Conservation (phyloP, 1,140 invertebrate genomes). For the Ctenoplectra terminalis region DNA sequence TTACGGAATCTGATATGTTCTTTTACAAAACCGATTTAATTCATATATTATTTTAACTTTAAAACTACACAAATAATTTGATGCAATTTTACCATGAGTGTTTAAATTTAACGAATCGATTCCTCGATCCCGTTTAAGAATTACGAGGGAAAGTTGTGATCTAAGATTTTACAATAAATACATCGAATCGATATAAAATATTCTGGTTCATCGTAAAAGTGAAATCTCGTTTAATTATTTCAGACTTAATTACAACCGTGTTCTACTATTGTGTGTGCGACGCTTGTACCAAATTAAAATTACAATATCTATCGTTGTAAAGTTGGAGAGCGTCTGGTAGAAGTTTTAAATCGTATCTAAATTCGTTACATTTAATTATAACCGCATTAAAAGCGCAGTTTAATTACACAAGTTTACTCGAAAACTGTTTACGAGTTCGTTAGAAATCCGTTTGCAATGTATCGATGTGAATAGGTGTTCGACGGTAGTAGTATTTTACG, state of each 20-base stretch:
- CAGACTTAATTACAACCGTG: neutral
- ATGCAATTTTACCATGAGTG: neutral
- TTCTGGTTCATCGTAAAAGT: neutral
- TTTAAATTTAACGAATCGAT: neutral
- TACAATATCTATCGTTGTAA: neutral
- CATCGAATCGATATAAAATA: neutral
- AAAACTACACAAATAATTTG: neutral
- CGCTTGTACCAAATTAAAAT: neutral
- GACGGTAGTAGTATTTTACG: conserved; percentile 11
- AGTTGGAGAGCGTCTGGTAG: neutral
- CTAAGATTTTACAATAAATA: neutral
- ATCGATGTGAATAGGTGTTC: conserved; percentile 12
- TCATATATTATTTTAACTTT: neutral
- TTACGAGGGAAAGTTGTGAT: too few species aligned
- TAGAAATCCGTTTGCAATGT: neutral
- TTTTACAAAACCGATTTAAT: neutral
- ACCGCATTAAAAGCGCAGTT: neutral
- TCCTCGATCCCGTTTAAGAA: too few species aligned
- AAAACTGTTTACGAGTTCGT: neutral
- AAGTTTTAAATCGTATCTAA: neutral
- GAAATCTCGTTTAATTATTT: neutral
- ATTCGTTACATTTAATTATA: neutral
- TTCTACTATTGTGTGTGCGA: neutral
- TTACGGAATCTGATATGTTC: too few species aligned
- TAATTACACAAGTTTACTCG: neutral